Percentiles rank a stretch among this genome's conserved stretches.
phyloP scores from a whole-genome alignment of 23 tunicate species.

The Phallusia fumigata region DNA sequence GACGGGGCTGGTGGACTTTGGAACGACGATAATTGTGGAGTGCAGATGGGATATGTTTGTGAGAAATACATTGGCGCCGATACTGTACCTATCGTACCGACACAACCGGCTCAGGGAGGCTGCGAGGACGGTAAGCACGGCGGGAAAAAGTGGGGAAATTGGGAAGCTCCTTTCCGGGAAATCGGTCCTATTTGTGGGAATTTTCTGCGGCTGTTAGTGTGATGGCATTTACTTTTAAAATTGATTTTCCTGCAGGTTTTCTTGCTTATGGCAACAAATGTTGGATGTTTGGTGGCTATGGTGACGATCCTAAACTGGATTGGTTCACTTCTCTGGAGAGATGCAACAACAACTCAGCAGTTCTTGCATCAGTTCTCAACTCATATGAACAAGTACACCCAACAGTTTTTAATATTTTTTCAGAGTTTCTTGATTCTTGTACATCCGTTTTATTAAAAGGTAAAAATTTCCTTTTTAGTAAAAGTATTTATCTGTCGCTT shows the following conservation, averaged over 20 bases:
- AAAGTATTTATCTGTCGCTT: too few species aligned
- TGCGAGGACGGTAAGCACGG: conserved; percentile 77
- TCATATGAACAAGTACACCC: conserved; percentile 70
- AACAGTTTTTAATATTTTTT: too few species aligned
- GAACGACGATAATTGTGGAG: conserved; percentile 85
- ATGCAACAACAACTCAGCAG: conserved; percentile 42
- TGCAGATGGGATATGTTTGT: conserved; percentile 39
- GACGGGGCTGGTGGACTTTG: conserved; percentile 43
- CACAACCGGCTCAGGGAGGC: conserved; percentile 36
- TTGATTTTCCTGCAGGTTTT: conserved; percentile 24
- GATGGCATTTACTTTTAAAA: too few species aligned
- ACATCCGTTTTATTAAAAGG: too few species aligned
- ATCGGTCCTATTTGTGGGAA: too few species aligned
- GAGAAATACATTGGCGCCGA: conserved; percentile 55
- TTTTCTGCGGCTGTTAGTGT: too few species aligned
- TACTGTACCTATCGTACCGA: conserved; percentile 28
- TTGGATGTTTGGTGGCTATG: conserved; percentile 45
- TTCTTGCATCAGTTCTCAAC: conserved; percentile 43
- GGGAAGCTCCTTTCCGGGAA: too few species aligned
- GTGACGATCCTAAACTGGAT: conserved; percentile 15
- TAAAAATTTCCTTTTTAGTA: too few species aligned
- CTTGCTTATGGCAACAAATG: conserved; percentile 62
- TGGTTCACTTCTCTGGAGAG: conserved; percentile 44
- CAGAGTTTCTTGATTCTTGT: too few species aligned
- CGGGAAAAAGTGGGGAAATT: too few species aligned